Conservation (phyloP, 53 echinoderm and acorn worm species). For the Arbacia lixula region DNA sequence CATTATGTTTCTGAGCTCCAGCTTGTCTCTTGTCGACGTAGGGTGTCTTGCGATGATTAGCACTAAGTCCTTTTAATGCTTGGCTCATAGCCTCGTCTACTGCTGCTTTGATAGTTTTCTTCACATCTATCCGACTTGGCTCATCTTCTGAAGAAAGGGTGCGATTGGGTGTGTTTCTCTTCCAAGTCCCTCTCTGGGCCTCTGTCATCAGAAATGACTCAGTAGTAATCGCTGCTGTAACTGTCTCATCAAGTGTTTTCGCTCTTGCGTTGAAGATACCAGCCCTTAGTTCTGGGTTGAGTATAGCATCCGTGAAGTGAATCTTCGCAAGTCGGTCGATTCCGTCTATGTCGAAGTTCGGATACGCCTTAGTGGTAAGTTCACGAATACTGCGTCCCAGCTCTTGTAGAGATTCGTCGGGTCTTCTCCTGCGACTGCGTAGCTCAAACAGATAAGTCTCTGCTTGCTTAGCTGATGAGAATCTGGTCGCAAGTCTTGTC, state of each 20-base stretch:
- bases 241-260: constrained; percentile 8
- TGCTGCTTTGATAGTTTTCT: not conserved
- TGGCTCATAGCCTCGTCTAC: not conserved
- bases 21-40: not conserved
- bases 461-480: constrained; percentile 26
- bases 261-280: constrained; percentile 21
- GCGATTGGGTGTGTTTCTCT: not conserved
- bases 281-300: not conserved
- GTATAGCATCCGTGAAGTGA: constrained; percentile 10
- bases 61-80: not conserved
- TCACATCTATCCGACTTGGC: not conserved
- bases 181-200: not conserved
- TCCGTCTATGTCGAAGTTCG: constrained; percentile 4
- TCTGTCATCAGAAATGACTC: constrained; percentile 14
- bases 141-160: not conserved
- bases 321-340: constrained; percentile 27
- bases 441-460: constrained; percentile 33
- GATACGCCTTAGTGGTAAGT: constrained; percentile 18
- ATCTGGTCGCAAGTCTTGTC: not conserved
- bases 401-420: constrained; percentile 23
- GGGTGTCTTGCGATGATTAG: not conserved
- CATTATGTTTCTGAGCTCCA: not conserved
- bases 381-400: constrained; percentile 27
- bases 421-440: not conserved
- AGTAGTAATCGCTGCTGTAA: constrained; percentile 9